Evolutionary conservation across 2,113 vertebrate genomes (phyloP).

Genomic region (Malurus melanocephalus): DNA sequence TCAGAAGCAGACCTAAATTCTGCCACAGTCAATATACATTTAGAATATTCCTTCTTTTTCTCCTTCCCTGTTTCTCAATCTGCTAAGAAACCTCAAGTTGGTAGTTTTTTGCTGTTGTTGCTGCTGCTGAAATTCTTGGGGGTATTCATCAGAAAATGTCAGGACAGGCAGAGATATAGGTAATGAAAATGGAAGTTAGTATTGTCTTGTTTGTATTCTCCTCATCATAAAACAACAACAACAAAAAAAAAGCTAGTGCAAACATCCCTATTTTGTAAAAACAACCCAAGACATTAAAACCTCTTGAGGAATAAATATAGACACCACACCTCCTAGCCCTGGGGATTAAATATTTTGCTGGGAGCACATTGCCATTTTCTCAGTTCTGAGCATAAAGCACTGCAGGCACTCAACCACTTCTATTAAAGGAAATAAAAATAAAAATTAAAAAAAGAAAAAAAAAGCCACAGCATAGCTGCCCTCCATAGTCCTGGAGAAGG

Average conservation of each 20-base stretch:
- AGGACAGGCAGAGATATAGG: not conserved
- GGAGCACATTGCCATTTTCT: not conserved
- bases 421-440: not conserved
- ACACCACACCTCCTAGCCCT: not conserved
- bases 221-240: not conserved
- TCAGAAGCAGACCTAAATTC: not conserved
- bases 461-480: not conserved
- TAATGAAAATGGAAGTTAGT: slow-evolving; percentile 20
- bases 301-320: not conserved
- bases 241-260: not conserved
- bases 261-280: not conserved
- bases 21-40: not conserved
- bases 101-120: not conserved
- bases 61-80: not conserved
- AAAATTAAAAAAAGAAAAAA: not conserved
- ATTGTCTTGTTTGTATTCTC: not conserved
- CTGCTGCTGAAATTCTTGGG: not conserved
- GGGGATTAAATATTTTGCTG: slow-evolving; percentile 10
- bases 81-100: not conserved
- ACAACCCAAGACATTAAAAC: not conserved
- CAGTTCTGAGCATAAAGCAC: slow-evolving; percentile 29
- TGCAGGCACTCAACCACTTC: slow-evolving; percentile 2
- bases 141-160: not conserved
- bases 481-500: not conserved
- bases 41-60: not conserved